A percentile compares a stretch with the other conserved stretches of the same genome.
phyloP scores from a whole-genome alignment of 2,113 vertebrate genomes.

The Syrrhaptes paradoxus region DNA sequence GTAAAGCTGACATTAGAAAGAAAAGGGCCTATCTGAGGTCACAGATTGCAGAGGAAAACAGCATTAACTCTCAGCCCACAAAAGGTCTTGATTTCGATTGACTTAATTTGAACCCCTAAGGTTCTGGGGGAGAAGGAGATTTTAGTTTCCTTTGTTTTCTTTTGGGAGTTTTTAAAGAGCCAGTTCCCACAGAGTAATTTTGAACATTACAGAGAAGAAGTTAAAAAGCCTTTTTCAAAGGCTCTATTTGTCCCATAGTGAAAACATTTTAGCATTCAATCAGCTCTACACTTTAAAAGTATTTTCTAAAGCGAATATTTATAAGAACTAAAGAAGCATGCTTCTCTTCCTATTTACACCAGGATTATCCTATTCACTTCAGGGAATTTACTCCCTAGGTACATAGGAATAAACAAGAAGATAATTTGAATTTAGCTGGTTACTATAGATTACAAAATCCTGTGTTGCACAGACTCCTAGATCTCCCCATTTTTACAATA shows the following conservation, averaged over 20 bases:
- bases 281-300: not conserved
- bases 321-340: not conserved
- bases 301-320: slow-evolving; percentile 20
- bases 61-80: slow-evolving; percentile 34
- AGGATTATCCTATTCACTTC: not conserved
- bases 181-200: slow-evolving; percentile 33
- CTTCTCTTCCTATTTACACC: not conserved
- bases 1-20: slow-evolving; percentile 41
- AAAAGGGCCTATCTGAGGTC: slow-evolving; percentile 38
- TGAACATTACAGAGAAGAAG: slow-evolving; percentile 16
- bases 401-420: not conserved
- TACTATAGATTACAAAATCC: not conserved
- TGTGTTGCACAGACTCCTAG: not conserved
- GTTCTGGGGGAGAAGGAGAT: slow-evolving; percentile 25
- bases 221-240: slow-evolving; percentile 6
- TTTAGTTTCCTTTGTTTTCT: slow-evolving; percentile 48
- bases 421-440: not conserved
- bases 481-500: not conserved
- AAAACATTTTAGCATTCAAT: slow-evolving; percentile 38
- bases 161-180: not conserved
- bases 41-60: slow-evolving; percentile 47
- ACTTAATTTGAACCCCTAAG: slow-evolving; percentile 64
- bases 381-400: not conserved
- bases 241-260: not conserved
- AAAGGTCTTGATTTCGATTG: slow-evolving; percentile 62